These are phyloP conservation scores for Progne subis DNA, from an alignment of 2,113 vertebrate species.

Conservation along the genomic window DNA sequence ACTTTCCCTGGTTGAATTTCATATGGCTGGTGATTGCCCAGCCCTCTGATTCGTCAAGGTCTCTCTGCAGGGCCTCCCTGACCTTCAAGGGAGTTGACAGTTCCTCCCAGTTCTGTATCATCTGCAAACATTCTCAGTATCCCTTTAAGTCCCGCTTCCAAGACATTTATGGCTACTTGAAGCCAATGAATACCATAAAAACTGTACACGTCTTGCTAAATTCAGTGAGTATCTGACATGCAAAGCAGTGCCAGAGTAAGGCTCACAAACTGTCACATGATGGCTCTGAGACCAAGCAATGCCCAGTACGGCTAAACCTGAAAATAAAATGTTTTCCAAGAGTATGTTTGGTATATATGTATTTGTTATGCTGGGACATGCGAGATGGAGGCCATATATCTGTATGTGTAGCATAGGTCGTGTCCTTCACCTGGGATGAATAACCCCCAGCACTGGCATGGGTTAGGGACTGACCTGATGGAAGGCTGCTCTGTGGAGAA, in stretches of 20 bases:
- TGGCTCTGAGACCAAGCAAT: neutral
- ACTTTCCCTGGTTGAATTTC: neutral
- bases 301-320: too few species aligned
- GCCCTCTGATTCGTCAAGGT: neutral
- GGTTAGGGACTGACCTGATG: neutral
- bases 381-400: accelerated
- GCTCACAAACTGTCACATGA: neutral
- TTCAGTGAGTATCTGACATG: neutral
- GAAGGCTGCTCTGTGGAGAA: too few species aligned
- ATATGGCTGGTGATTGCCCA: accelerated
- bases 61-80: neutral
- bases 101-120: neutral
- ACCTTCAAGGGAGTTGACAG: neutral
- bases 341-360: too few species aligned
- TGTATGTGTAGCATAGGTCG: accelerated
- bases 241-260: neutral
- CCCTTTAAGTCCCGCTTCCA: neutral
- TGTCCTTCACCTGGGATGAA: neutral
- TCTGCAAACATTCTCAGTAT: neutral
- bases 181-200: neutral
- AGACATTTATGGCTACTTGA: neutral
- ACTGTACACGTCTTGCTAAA: neutral
- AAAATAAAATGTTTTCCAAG: accelerated
- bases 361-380: accelerated
- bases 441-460: neutral